Evolutionary conservation across 2,113 vertebrate genomes (phyloP), one percentile per base, ranked within the genome.

Genomic region (Psammodynastes pulverulentus): DNA sequence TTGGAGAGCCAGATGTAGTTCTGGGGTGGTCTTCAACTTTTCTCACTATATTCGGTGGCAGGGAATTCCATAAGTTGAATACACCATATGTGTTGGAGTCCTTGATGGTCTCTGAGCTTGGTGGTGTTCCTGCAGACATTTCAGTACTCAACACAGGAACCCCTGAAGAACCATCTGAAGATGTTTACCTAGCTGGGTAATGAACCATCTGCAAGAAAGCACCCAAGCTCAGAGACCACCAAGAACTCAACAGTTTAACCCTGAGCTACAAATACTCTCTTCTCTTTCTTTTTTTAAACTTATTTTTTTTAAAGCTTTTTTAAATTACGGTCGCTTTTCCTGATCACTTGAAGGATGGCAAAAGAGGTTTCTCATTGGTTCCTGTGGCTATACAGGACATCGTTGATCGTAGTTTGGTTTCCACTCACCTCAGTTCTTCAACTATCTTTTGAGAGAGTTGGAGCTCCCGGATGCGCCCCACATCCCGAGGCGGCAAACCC

Each of bases 401-500:
- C 1, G 6, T 3, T 17, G 15, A 24, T 10, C 45, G 1, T 49
- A 2, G 19, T 39, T 49, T 15, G 12, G 2, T n/a, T 34, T n/a
- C 23, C 19, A 52, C 85, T 96, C 4, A 99, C 99, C 99, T 98
- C 96, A 99, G 97, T 89, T 98, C 98, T 94, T 99, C 98, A 0
- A 99, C 98, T 97, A 98, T 98, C 91, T 97, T 96, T 0, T 96
- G 84, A 10, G 97, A 96, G 19, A 99, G 97, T 84, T 95, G 96
- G 56, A 97, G 98, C 67, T 98, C 98, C 84, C 97, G 98, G 92
- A 99, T 99, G 45, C 98, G 98, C 0, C 99, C 99, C 39, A 98
- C 98, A 92, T 98, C 98, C 0, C 96, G 97, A 0, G 98, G 99
- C 29, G 98, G 97, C 86, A 98, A 98, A 62, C 98, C 99, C 95